These are phyloP conservation scores for Synergus gifuensis DNA, from an alignment of 2,888 invertebrate genomes.

Conservation along the genomic window DNA sequence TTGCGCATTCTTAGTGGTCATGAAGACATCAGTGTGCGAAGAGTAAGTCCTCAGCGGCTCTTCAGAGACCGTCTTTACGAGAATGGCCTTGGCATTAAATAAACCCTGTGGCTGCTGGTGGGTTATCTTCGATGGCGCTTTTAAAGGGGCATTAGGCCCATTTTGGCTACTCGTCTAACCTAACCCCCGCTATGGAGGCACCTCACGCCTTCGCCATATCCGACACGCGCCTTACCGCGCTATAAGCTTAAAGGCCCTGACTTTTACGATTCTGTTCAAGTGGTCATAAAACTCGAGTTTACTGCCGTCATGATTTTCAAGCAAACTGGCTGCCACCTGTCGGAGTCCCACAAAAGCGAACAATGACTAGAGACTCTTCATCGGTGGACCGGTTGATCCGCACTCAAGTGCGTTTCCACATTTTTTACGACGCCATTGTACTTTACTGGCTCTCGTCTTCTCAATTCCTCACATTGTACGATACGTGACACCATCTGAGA, in stretches of 20 bases:
- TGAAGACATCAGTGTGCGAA: constrained; percentile 63
- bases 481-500: constrained; percentile 1
- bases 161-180: constrained; percentile 68
- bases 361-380: constrained; percentile 56
- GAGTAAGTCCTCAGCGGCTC: constrained; percentile 61
- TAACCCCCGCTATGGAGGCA: constrained; percentile 59
- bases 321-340: constrained; percentile 78
- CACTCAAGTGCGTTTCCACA: constrained; percentile 51
- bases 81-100: constrained; percentile 67
- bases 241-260: constrained; percentile 78
- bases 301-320: constrained; percentile 79
- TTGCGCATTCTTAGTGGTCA: constrained; percentile 58
- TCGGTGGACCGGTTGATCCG: constrained; percentile 59
- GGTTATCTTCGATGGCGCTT: constrained; percentile 69
- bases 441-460: constrained; percentile 45
- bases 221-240: constrained; percentile 76
- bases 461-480: constrained; percentile 21
- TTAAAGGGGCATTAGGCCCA: constrained; percentile 75
- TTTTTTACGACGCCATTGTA: constrained; percentile 60
- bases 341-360: constrained; percentile 60
- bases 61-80: constrained; percentile 59
- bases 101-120: constrained; percentile 64
- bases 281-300: constrained; percentile 81
- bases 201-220: constrained; percentile 74
- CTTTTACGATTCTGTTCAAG: constrained; percentile 82